Conservation (phyloP, 2,113 vertebrate species). For the Ptilorrhoa leucosticta region DNA sequence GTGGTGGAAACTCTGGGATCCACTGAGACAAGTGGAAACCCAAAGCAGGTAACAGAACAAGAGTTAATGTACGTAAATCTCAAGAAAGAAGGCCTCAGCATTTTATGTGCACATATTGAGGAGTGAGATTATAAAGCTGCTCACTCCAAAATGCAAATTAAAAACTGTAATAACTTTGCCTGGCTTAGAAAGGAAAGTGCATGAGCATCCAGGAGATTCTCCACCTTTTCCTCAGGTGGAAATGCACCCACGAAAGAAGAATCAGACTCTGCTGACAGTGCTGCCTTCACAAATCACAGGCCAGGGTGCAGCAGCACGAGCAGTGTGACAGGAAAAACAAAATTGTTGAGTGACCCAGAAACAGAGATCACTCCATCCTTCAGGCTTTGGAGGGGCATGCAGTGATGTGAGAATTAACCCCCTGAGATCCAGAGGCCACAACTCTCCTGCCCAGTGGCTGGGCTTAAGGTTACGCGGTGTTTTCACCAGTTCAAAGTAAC, state of each 20-base stretch:
- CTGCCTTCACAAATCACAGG: not conserved
- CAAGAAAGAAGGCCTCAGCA: not conserved
- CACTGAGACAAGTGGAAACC: not conserved
- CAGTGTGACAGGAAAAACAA: not conserved
- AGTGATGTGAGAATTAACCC: not conserved
- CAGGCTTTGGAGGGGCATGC: not conserved
- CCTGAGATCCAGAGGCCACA: not conserved
- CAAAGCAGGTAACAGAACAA: not conserved
- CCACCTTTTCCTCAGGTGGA: not conserved
- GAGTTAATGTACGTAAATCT: not conserved
- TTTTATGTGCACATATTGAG: not conserved
- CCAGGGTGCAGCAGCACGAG: not conserved
- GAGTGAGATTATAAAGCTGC: not conserved
- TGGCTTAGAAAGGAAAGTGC: not conserved
- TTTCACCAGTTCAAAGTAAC: not conserved
- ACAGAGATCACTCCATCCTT: not conserved
- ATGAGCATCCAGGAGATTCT: not conserved
- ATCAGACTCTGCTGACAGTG: not conserved
- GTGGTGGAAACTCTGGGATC: not conserved
- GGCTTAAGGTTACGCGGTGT: not conserved
- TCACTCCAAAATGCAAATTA: not conserved
- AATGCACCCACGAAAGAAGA: not conserved
- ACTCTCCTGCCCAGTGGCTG: not conserved
- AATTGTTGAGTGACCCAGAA: not conserved
- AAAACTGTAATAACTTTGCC: not conserved